phyloP scores from a whole-genome alignment of 2,797 vertebrate genomes.

The Chloroceryle inda region DNA sequence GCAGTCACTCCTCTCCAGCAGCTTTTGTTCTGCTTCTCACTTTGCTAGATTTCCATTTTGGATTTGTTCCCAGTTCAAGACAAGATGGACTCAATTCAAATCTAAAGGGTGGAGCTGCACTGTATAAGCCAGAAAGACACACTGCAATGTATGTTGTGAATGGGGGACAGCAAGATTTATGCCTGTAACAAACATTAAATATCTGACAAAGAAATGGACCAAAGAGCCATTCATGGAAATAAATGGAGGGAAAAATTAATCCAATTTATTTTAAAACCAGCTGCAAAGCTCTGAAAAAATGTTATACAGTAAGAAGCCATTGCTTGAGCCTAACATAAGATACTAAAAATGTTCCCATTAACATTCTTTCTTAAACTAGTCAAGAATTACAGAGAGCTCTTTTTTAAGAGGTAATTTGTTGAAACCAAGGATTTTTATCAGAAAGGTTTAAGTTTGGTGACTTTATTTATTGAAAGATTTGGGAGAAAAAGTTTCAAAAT shows the following conservation, averaged over 20 bases:
- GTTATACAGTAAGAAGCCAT: neutral
- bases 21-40: neutral
- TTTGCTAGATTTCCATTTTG: neutral
- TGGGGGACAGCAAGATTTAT: neutral
- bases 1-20: neutral
- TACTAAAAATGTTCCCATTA: neutral
- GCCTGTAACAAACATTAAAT: neutral
- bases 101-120: neutral
- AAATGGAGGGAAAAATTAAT: neutral
- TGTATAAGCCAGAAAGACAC: neutral
- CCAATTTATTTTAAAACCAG: neutral
- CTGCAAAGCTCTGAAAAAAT: neutral
- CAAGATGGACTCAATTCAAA: neutral
- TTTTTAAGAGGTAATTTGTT: neutral
- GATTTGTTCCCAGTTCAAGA: neutral
- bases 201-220: neutral
- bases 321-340: neutral
- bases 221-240: neutral
- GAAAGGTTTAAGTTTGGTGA: neutral
- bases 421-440: neutral
- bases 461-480: neutral
- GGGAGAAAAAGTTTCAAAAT: neutral
- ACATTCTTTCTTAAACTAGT: neutral
- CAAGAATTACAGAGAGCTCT: neutral
- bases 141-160: neutral